Base-by-base conservation (phyloP, 2,888 invertebrate genomes). In the Tanaodytes sp. region DNA sequence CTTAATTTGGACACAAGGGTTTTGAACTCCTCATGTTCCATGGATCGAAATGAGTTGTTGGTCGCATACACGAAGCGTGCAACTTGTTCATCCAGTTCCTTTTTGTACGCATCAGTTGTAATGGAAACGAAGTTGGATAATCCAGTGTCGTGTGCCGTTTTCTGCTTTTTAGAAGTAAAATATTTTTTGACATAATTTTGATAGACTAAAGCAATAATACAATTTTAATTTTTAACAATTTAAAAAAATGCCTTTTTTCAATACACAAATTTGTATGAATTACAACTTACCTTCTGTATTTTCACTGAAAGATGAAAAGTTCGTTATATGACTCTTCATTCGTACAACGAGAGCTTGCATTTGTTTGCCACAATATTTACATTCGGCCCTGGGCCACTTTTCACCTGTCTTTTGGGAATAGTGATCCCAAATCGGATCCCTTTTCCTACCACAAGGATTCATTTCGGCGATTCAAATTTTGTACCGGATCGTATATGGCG, bases 381-480 rank as follows among this genome's bases (percentile, higher is more conserved):
- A 37, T 5, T 20, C 14, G 36, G 51, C 51, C 4, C 51, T 18
- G 23, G 9, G 20, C 37, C 37, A 23, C 12, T 36, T 37, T 37
- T 18, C 39, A 12, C 18, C 51, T 18, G 36, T 31, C 3, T n/a
- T 51, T 51, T 51, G 23, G 11, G 20, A 37, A n/a, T 20, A 51
- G 4, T 36, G 37, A 37, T 36, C 37, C 51, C 37, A 51, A 36
- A 51, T 18, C 6, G 37, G 16, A 51, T 51, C 51, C 12, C 19
- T 36, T 51, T 51, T 51, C 8, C 51, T 14, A 51, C 51, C 51
- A 37, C 51, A 43, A 2, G 43, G 12, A 43, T 5, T 43, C 43
- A 43, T 43, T 43, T 20, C 12, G n/a, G n/a, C n/a, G n/a, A n/a
- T n/a, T n/a, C n/a, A n/a, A n/a, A n/a, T n/a, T n/a, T n/a, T n/a